Evolutionary conservation across 2,797 vertebrate species (phyloP), one percentile per base, ranked within the genome.

Genomic region (Acanthis flammea): DNA sequence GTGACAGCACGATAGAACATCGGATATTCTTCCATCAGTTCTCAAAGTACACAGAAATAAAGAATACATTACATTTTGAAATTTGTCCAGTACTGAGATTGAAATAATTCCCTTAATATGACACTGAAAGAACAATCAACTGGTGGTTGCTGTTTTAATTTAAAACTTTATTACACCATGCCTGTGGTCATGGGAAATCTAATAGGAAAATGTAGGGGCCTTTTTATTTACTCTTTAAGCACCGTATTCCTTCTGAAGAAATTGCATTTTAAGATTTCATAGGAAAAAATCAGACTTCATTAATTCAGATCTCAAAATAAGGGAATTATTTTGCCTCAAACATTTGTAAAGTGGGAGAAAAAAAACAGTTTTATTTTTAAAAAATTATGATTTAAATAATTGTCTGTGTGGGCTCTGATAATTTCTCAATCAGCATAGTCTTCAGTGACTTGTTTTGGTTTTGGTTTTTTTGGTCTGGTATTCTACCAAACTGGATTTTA

Each of bases 1-100:
- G 99, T 99, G 90, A 99, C 99, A 18, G 99, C 99, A 1, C 98
- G 99, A 96, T 99, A 99, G 97, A 97, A 53, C 12, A 12, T 80
- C 55, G 70, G 45, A 68, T 60, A 28, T 10, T 2, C 75, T 92
- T 95, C 57, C 51, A 30, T 86, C 55, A 45, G 10, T 94, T 88
- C 39, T 88, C 68, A 51, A 58, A 79, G 61, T 92, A 87, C 62
- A 90, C 47, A 65, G 70, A 81, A 86, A 48, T 60, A 81, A 91
- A 45, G 2, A 76, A 83, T 75, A 42, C 33, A 66, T 88, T 94
- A 73, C 86, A 77, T 90, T 94, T 92, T 79, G 89, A 95, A 96
- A 90, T 63, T 88, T 94, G 41, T 44, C 84, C 48, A 19, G 73
- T 94, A 39, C 48, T 94, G 82, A 96, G 65, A 68, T 27, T 57